Base-by-base conservation (phyloP, 2,797 vertebrate species). In the Sparus aurata region DNA sequence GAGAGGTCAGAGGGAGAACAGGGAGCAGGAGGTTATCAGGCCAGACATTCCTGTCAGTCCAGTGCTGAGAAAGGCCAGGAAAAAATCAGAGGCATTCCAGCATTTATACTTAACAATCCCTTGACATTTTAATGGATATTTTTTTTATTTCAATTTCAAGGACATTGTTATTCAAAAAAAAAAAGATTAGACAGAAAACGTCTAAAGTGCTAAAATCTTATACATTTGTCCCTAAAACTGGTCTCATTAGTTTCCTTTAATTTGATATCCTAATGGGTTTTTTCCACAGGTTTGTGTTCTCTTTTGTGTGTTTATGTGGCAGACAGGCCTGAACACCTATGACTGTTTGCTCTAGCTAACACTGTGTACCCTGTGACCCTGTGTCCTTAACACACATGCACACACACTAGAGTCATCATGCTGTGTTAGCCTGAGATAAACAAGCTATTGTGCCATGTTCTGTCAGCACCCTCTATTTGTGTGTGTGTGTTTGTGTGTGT, bases 11-110 rank as follows among this genome's bases (percentile, higher is more conserved):
- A 91, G 83, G 80, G 80, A 92, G 85, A 85, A 85, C 90, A 87
- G 75, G 78, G 94, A 95, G 92, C 93, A 94, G 96, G 92, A 96
- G 96, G 96, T 97, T 97, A 97, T 97, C 97, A 91, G 81, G 77
- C 69, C 92, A 86, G 92, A 94, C 82, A 97, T 95, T 96, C 94
- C 94, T 93, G 93, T 91, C 90, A 60, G 34, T 79, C 78, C 90
- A 82, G 27, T 67, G 86, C 75, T 95, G 94, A 97, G 92, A 95
- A 96, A 96, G 92, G 81, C 84, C 95, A 97, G 95, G 93, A 86
- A 92, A 78, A 41, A 62, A 47, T 15, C 58, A 3, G 57, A 69
- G 54, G 23, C n/a, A 46, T 57, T 46, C 55, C 55, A 55, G 46
- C n/a, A 12, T 30, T 46, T 22, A 27, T 3, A 17, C 15, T 2